These are phyloP conservation scores for Unio delphinus DNA, from an alignment of 2,888 invertebrate species.

Conservation along the genomic window DNA sequence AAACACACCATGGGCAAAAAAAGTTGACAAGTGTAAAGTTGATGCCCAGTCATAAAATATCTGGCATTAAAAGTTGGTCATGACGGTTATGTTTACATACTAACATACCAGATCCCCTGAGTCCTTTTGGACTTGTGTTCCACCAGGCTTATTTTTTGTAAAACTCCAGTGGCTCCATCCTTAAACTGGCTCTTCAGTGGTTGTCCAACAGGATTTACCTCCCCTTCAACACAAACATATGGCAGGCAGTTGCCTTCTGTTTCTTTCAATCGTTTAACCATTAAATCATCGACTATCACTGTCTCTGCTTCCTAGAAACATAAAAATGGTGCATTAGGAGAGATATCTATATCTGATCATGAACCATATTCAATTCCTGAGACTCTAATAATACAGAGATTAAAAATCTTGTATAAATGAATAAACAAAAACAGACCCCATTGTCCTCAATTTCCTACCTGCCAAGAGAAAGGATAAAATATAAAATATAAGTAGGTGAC, in stretches of 20 bases:
- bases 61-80: too few relatives aligned
- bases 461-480: too few relatives aligned
- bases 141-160: conserved; percentile 35
- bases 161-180: conserved; percentile 40
- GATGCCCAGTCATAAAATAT: too few relatives aligned
- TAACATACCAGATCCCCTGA: conserved; percentile 55
- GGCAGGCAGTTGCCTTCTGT: conserved; percentile 26
- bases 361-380: too few relatives aligned
- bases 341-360: too few relatives aligned
- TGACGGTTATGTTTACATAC: background rate
- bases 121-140: conserved; percentile 54
- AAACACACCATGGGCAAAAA: too few relatives aligned
- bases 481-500: too few relatives aligned
- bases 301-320: conserved; percentile 19
- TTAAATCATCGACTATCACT: conserved; percentile 13
- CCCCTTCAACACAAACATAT: conserved; percentile 55
- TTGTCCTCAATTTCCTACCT: too few relatives aligned
- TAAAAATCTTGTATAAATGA: too few relatives aligned
- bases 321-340: background rate
- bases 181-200: conserved; percentile 37
- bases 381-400: too few relatives aligned
- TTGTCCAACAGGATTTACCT: conserved; percentile 34
- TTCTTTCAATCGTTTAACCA: conserved; percentile 23
- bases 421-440: too few relatives aligned
- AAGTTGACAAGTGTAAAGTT: too few relatives aligned